A percentile compares a stretch with the other conserved stretches of the same genome.
phyloP scores from a whole-genome alignment of 2,113 vertebrate species.

The Poecile atricapillus region DNA sequence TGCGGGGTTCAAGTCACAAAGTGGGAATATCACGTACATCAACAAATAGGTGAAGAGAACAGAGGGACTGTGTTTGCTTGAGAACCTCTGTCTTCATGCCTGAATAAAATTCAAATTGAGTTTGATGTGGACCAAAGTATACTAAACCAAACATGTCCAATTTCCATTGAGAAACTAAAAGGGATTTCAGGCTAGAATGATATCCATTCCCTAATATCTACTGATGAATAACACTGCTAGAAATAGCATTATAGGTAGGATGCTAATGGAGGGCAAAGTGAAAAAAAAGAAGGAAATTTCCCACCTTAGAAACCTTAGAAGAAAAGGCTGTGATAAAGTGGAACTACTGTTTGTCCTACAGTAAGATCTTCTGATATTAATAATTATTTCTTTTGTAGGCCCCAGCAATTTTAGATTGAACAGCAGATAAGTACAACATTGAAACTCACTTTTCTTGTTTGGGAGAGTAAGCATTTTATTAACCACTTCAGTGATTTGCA shows the following conservation, averaged over 20 bases:
- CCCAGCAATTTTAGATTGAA: conserved; percentile 25
- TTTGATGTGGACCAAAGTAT: conserved; percentile 55
- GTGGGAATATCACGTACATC: neutral
- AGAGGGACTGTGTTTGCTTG: neutral
- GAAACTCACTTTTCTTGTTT: conserved; percentile 49
- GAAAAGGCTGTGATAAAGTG: conserved; percentile 13
- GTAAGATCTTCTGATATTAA: conserved; percentile 41
- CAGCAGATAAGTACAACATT: neutral
- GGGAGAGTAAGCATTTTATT: conserved; percentile 19
- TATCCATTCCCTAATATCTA: neutral
- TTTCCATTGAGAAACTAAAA: conserved; percentile 26
- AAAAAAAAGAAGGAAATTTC: conserved; percentile 32
- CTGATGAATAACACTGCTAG: neutral
- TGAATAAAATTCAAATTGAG: neutral
- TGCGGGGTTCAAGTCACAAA: neutral
- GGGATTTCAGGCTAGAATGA: neutral
- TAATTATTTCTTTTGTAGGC: conserved; percentile 35
- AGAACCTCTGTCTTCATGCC: neutral
- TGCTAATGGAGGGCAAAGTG: neutral
- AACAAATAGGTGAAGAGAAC: neutral
- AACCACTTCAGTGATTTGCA: neutral
- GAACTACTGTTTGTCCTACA: conserved; percentile 35
- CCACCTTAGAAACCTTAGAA: conserved; percentile 26
- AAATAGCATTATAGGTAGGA: conserved; percentile 18
- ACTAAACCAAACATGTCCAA: neutral